These are phyloP conservation scores for Phoxinus phoxinus DNA, from an alignment of 2,113 vertebrate species.

Conservation along the genomic window DNA sequence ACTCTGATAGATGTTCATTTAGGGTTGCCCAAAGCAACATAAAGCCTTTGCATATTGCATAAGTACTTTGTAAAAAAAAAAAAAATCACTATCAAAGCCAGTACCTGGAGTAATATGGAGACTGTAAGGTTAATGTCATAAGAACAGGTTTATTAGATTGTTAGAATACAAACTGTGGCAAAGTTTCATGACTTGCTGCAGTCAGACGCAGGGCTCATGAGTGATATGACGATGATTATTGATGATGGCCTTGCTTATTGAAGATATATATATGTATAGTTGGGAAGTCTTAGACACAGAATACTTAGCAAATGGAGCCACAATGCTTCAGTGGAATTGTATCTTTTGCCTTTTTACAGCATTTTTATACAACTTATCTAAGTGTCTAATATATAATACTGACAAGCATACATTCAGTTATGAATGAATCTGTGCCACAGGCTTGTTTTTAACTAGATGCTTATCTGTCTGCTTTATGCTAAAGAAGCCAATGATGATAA, in stretches of 20 bases:
- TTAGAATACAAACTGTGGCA: neutral
- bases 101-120: neutral
- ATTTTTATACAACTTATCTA: slow-evolving; percentile 15
- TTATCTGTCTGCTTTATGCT: slow-evolving; percentile 5
- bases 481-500: slow-evolving; percentile 9
- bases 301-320: neutral
- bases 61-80: slow-evolving; percentile 63
- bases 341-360: slow-evolving; percentile 25
- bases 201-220: neutral
- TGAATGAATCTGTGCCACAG: neutral
- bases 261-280: neutral
- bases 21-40: slow-evolving; percentile 86
- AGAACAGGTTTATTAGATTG: neutral
- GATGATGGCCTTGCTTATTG: neutral
- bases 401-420: neutral
- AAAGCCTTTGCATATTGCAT: slow-evolving; percentile 96
- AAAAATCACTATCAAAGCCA: slow-evolving; percentile 42
- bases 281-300: neutral
- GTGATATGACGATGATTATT: neutral
- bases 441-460: neutral
- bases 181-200: neutral
- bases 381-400: neutral
- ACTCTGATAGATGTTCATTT: slow-evolving; percentile 13
- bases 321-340: neutral
- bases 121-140: neutral